Conservation (phyloP, 2,113 vertebrate genomes). For the Xiphophorus couchianus region DNA sequence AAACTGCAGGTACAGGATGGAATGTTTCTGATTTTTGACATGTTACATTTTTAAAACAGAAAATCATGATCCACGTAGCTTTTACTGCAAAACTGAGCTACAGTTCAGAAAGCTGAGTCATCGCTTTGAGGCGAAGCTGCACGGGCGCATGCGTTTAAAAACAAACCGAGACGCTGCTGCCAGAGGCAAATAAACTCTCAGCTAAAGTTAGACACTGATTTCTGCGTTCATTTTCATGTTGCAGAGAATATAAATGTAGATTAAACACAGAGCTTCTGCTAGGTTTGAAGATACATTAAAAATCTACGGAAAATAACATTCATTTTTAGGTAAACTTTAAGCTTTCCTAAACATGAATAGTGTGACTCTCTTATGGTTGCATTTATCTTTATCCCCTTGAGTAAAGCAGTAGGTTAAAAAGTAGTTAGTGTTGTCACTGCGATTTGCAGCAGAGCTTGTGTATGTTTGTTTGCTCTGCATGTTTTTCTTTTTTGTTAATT, state of each 20-base stretch:
- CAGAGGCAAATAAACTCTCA: slow-evolving; percentile 45
- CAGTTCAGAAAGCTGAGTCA: background rate
- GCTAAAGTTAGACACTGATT: slow-evolving; percentile 47
- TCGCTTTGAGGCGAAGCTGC: background rate
- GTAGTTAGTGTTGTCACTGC: slow-evolving; percentile 73
- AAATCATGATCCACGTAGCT: background rate
- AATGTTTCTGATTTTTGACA: background rate
- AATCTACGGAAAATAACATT: too few relatives aligned
- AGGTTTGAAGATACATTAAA: background rate
- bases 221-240: background rate
- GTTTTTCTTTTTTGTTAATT: slow-evolving; percentile 31
- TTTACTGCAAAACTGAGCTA: background rate
- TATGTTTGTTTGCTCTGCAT: slow-evolving; percentile 63
- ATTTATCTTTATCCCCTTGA: slow-evolving; percentile 62
- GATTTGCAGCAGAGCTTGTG: slow-evolving; percentile 58
- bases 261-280: background rate
- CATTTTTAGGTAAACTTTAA: background rate
- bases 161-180: background rate
- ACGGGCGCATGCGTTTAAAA: background rate
- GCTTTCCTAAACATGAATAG: slow-evolving; percentile 12
- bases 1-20: too few relatives aligned
- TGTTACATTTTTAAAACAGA: background rate
- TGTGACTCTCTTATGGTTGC: slow-evolving; percentile 2
- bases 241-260: background rate
- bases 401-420: slow-evolving; percentile 68